phyloP scores from a whole-genome alignment of 2,888 invertebrate species.

The Caenorhabditis plicata region DNA sequence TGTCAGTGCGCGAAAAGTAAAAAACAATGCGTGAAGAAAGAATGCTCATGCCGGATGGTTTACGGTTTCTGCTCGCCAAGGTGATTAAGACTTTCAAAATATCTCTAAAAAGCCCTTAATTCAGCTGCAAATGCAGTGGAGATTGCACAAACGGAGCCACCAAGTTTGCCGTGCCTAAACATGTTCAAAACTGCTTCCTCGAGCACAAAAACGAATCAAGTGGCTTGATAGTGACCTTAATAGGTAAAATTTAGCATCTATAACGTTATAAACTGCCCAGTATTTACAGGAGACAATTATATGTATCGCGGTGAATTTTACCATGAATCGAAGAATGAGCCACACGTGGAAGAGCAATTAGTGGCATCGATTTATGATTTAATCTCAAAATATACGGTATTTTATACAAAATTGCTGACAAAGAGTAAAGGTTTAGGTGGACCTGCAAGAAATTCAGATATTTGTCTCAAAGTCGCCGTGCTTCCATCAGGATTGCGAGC shows the following conservation, averaged over 20 bases:
- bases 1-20: conserved; percentile 65
- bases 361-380: conserved; percentile 65
- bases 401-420: background rate
- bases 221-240: conserved; percentile 63
- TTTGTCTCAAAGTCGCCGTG: conserved; percentile 66
- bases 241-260: too few relatives aligned
- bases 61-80: conserved; percentile 64
- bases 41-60: conserved; percentile 64
- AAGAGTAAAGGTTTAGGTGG: conserved; percentile 44
- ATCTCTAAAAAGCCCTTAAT: background rate
- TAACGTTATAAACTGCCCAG: too few relatives aligned
- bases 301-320: conserved; percentile 65
- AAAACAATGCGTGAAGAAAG: conserved; percentile 65
- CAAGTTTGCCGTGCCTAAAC: conserved; percentile 65
- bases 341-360: conserved; percentile 65
- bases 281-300: conserved; percentile 62
- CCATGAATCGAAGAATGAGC: conserved; percentile 64
- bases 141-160: conserved; percentile 65
- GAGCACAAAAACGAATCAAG: conserved; percentile 65
- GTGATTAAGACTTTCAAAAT: conserved; percentile 19
- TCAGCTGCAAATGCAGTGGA: conserved; percentile 63
- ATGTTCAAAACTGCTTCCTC: conserved; percentile 65
- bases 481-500: conserved; percentile 66
- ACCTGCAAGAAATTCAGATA: conserved; percentile 64
- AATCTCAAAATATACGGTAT: conserved; percentile 64